Evolutionary conservation across 1,140 invertebrate species (phyloP).

Genomic region (Drosophila saltans): DNA sequence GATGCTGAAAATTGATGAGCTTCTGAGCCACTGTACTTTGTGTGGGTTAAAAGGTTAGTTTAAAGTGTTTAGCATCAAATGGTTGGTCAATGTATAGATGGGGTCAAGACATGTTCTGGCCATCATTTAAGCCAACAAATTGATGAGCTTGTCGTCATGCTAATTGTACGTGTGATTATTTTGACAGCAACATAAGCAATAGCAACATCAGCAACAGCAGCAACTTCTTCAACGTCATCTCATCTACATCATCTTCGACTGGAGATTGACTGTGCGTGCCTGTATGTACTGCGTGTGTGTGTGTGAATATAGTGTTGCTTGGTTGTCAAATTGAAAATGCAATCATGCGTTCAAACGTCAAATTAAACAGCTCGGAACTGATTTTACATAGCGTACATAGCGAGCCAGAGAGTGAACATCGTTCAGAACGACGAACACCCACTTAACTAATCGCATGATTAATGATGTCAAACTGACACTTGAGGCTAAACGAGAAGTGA

Average conservation of each 20-base stretch:
- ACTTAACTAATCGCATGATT: slow-evolving; percentile 83
- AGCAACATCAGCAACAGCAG: slow-evolving; percentile 30
- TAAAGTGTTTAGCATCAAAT: not conserved
- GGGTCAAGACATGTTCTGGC: not conserved
- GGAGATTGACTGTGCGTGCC: slow-evolving; percentile 6
- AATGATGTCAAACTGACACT: slow-evolving; percentile 80
- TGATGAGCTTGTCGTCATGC: slow-evolving; percentile 76
- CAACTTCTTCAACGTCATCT: slow-evolving; percentile 27
- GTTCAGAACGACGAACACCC: slow-evolving; percentile 58
- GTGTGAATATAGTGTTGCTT: slow-evolving; percentile 13
- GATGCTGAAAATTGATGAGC: slow-evolving; percentile 76
- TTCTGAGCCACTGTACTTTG: slow-evolving; percentile 54
- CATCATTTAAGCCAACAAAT: slow-evolving; percentile 44
- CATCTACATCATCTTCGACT: slow-evolving; percentile 7
- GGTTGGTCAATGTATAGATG: not conserved
- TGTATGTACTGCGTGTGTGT: not conserved
- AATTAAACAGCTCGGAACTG: slow-evolving; percentile 82
- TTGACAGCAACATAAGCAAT: slow-evolving; percentile 61
- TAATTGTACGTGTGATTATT: slow-evolving; percentile 83
- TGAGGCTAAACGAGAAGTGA: slow-evolving; percentile 49
- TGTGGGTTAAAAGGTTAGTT: slow-evolving; percentile 16
- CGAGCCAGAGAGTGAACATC: too few relatives aligned
- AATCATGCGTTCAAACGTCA: slow-evolving; percentile 82
- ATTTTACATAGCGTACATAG: slow-evolving; percentile 57
- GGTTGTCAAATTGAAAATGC: slow-evolving; percentile 74